These are phyloP conservation scores for Pipistrellus pipistrellus DNA, from an alignment of 2,797 vertebrate genomes.

Conservation along the genomic window DNA sequence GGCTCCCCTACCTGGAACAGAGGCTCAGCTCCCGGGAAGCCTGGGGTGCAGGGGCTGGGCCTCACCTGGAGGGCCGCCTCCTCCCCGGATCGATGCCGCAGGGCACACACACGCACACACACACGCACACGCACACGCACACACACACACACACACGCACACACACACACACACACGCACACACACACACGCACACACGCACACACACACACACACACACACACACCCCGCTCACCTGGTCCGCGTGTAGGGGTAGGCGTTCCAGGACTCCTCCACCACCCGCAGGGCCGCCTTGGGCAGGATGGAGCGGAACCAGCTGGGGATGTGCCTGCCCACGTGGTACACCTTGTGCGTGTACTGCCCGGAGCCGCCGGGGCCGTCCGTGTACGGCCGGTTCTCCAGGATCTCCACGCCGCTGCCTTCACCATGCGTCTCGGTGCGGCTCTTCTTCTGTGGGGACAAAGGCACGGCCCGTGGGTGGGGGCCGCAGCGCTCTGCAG, in stretches of 20 bases:
- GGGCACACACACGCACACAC: background rate
- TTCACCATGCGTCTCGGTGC: conserved; percentile 97
- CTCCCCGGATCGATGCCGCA: fast-evolving
- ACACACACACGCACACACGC: no score
- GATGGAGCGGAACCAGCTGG: conserved; percentile 98
- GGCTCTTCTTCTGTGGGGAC: conserved; percentile 95
- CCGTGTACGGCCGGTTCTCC: conserved; percentile 97
- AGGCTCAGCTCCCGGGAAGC: background rate
- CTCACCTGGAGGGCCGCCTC: no score
- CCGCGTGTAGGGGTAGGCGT: conserved; percentile 97
- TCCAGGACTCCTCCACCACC: conserved; percentile 97
- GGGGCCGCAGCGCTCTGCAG: background rate
- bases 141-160: no score
- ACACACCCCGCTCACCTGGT: conserved; percentile 90
- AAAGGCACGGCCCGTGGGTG: background rate
- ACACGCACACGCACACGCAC: no score
- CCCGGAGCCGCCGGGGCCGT: conserved; percentile 95
- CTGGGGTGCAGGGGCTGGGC: background rate
- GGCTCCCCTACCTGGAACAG: background rate
- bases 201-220: no score
- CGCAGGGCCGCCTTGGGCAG: conserved; percentile 96
- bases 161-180: no score
- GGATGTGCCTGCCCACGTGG: conserved; percentile 99
- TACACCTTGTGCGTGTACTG: conserved; percentile 99
- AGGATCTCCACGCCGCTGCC: conserved; percentile 99